These are phyloP conservation scores for Tetrax tetrax DNA, from an alignment of 2,113 vertebrate species.

Conservation along the genomic window DNA sequence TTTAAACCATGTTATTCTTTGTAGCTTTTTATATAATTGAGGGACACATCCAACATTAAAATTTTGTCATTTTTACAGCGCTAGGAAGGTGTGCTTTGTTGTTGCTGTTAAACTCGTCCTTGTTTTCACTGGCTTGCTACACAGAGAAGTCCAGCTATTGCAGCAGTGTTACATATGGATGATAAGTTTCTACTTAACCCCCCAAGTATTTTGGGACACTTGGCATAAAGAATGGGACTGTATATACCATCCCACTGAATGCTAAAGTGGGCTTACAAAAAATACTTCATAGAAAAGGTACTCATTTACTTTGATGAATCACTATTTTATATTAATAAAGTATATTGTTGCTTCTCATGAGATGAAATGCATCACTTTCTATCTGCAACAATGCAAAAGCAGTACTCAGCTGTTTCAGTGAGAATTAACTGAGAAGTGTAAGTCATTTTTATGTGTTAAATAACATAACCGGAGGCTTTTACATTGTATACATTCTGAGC, in stretches of 20 bases:
- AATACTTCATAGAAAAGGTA: not conserved
- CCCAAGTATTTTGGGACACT: not conserved
- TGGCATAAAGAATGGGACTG: not conserved
- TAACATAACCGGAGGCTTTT: constrained; percentile 2
- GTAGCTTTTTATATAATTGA: constrained; percentile 70
- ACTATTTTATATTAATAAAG: too few relatives aligned
- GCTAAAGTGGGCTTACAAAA: not conserved
- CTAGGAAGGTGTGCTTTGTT: constrained; percentile 52
- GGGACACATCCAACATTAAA: constrained; percentile 36
- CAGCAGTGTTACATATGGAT: not conserved
- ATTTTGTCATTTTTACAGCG: constrained; percentile 36
- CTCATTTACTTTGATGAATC: not conserved
- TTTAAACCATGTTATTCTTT: constrained; percentile 73
- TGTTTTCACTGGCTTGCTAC: constrained; percentile 1
- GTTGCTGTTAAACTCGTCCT: constrained; percentile 51
- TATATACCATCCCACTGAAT: not conserved
- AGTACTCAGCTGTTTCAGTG: constrained; percentile 12
- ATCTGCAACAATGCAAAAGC: not conserved
- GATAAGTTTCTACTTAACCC: not conserved
- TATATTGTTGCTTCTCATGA: too few relatives aligned
- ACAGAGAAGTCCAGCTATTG: constrained; percentile 12
- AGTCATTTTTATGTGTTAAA: constrained; percentile 34
- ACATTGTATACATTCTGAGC: not conserved
- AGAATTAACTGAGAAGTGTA: constrained; percentile 25
- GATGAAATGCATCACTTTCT: too few relatives aligned